Evolutionary conservation across 1,140 invertebrate genomes (phyloP).

Genomic region (Oscheius sp.): DNA sequence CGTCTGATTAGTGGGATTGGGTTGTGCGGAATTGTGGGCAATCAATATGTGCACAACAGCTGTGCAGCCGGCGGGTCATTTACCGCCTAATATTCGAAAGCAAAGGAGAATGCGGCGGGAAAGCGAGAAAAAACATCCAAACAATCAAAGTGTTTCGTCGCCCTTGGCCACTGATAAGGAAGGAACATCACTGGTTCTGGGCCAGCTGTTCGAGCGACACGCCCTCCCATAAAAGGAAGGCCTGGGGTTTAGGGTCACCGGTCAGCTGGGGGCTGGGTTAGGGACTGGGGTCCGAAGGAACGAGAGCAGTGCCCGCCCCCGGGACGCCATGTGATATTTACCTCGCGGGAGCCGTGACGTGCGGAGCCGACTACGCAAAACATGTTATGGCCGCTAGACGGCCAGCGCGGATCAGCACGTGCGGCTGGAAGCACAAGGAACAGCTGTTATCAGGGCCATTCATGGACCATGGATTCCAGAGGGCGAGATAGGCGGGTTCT

Average conservation of each 20-base stretch:
- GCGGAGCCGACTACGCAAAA: neutral
- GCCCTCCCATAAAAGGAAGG: too few species aligned
- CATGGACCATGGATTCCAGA: too few species aligned
- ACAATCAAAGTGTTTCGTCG: too few species aligned
- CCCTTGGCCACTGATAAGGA: neutral
- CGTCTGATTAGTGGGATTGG: neutral
- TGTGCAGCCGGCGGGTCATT: neutral
- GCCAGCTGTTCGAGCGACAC: too few species aligned
- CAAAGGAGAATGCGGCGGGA: neutral
- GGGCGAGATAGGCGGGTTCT: too few species aligned
- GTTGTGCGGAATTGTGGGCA: too few species aligned
- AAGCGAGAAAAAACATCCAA: too few species aligned
- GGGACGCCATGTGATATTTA: conserved; percentile 4
- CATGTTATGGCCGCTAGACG: conserved; percentile 6
- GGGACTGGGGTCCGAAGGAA: neutral
- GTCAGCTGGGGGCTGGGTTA: too few species aligned
- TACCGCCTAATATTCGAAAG: neutral
- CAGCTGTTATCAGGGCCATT: too few species aligned
- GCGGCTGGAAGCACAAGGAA: too few species aligned
- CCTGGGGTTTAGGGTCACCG: too few species aligned
- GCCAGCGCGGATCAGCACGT: too few species aligned
- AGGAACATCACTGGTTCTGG: neutral
- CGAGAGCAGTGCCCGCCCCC: conserved; percentile 3
- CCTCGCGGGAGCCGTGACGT: conserved; percentile 5
- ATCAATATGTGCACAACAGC: conserved; percentile 12